Conservation (phyloP, 1,140 invertebrate species). For the Listronotus oregonensis region DNA sequence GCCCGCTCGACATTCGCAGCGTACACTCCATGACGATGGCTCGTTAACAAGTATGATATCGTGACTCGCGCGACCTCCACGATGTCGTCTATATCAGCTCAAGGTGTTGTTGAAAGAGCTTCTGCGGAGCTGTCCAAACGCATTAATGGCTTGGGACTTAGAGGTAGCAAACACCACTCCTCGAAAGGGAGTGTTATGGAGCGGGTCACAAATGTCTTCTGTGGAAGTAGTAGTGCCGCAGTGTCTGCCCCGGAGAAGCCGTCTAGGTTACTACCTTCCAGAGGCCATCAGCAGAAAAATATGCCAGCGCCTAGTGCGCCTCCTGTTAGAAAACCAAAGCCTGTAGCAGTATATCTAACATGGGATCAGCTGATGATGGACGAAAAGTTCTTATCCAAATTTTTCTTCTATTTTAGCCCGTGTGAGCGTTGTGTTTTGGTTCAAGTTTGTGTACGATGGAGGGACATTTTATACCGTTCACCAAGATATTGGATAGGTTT, state of each 20-base stretch:
- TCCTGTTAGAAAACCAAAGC: conserved; percentile 31
- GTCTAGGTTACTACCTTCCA: conserved; percentile 55
- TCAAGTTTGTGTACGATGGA: conserved; percentile 76
- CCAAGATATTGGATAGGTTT: conserved; percentile 84
- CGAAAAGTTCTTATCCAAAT: conserved; percentile 79
- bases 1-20: neutral
- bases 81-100: conserved; percentile 67
- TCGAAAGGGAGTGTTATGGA: conserved; percentile 76
- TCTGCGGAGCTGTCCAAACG: conserved; percentile 85
- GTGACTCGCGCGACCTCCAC: conserved; percentile 14
- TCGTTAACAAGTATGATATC: conserved; percentile 11
- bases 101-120: conserved; percentile 84
- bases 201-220: conserved; percentile 81
- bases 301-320: conserved; percentile 17
- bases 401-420: conserved; percentile 85
- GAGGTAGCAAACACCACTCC: conserved; percentile 66
- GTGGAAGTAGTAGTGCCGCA: conserved; percentile 63
- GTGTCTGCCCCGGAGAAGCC: conserved; percentile 60
- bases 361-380: conserved; percentile 82
- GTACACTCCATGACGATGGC: conserved; percentile 3
- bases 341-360: conserved; percentile 60
- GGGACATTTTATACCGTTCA: conserved; percentile 82
- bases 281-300: conserved; percentile 37
- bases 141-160: conserved; percentile 81
- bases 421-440: conserved; percentile 78